These are phyloP conservation scores for Sphenodon punctatus DNA, from an alignment of 2,797 vertebrate species.

Conservation along the genomic window DNA sequence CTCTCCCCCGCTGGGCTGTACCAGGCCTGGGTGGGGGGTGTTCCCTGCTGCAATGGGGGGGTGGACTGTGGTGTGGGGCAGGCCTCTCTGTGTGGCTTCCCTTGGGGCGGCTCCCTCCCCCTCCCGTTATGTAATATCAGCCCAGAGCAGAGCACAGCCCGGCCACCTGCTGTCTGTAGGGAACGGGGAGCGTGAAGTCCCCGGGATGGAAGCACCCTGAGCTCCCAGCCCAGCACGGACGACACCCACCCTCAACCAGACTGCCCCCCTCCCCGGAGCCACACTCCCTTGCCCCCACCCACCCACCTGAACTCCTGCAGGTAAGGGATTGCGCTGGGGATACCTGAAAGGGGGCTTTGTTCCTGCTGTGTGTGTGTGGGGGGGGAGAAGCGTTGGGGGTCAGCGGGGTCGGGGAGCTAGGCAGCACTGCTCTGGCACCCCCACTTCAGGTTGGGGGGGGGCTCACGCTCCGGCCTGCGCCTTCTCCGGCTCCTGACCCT, in stretches of 20 bases:
- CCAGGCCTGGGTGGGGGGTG: neutral
- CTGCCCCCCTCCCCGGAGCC: neutral
- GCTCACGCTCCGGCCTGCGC: too few species aligned
- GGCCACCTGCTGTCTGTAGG: neutral
- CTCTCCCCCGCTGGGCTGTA: slow-evolving; percentile 3
- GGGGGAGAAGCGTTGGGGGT: neutral
- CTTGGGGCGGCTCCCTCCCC: slow-evolving; percentile 20
- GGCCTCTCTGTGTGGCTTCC: slow-evolving; percentile 4
- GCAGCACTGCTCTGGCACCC: too few species aligned
- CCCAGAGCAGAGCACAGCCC: neutral
- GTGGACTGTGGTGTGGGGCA: too few species aligned
- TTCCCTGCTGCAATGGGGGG: too few species aligned
- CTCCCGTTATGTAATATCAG: slow-evolving; percentile 33
- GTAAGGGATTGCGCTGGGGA: neutral
- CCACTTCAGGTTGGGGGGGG: too few species aligned
- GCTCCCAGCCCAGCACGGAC: neutral
- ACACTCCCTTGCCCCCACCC: neutral
- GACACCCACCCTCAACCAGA: neutral
- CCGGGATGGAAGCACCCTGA: slow-evolving; percentile 1
- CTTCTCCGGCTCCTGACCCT: too few species aligned
- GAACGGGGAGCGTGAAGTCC: neutral
- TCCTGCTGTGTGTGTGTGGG: neutral
- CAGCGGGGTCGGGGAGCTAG: too few species aligned
- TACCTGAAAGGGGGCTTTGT: neutral
- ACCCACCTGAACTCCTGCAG: slow-evolving; percentile 19